Evolutionary conservation across 1,140 invertebrate species (phyloP).

Genomic region (Magallana angulata): DNA sequence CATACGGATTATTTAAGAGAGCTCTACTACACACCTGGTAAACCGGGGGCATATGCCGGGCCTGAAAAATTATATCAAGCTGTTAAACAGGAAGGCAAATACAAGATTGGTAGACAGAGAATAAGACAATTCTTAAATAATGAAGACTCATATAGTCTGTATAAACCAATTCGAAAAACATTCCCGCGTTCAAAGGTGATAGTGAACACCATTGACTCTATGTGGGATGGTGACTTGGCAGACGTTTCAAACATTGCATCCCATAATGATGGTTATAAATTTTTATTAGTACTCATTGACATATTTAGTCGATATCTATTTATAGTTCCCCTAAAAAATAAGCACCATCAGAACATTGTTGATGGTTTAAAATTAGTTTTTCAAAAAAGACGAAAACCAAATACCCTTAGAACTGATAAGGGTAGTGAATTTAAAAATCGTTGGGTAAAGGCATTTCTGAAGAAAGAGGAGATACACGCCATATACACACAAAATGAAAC

Average conservation of each 20-base stretch:
- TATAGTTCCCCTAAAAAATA: constrained; percentile 40
- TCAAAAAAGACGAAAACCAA: constrained; percentile 16
- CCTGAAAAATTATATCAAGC: neutral
- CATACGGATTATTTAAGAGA: constrained; percentile 23
- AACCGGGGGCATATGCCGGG: constrained; percentile 44
- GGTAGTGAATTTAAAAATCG: constrained; percentile 49
- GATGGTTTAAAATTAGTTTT: constrained; percentile 30
- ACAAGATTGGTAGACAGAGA: too few species aligned
- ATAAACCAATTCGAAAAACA: constrained; percentile 20
- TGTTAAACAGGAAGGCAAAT: too few species aligned
- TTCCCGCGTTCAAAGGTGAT: constrained; percentile 36
- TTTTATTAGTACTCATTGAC: constrained; percentile 46
- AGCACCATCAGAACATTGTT: constrained; percentile 13
- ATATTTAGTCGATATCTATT: constrained; percentile 45
- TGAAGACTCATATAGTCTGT: constrained; percentile 28
- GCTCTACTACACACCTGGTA: constrained; percentile 36
- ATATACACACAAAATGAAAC: constrained; percentile 43
- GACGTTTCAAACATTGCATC: constrained; percentile 36
- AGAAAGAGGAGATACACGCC: constrained; percentile 13
- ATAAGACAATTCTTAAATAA: too few species aligned
- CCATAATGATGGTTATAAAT: constrained; percentile 35
- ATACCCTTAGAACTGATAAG: constrained; percentile 44
- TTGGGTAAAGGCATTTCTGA: constrained; percentile 34
- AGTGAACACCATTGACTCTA: constrained; percentile 32
- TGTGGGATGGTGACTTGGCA: constrained; percentile 44